phyloP scores from a whole-genome alignment of 2,113 vertebrate species.

The Poecilia latipinna region DNA sequence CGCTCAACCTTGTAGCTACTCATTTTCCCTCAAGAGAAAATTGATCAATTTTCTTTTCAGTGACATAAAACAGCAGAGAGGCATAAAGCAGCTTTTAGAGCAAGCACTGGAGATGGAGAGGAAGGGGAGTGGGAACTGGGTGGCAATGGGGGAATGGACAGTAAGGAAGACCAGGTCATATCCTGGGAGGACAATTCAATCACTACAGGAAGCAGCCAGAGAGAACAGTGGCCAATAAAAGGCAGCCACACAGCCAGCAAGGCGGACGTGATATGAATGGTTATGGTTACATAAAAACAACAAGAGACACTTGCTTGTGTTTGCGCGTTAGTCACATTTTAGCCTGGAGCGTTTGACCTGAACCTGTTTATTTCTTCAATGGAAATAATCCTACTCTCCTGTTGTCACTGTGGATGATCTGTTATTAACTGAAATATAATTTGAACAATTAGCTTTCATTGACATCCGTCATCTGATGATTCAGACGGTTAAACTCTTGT shows the following conservation, averaged over 20 bases:
- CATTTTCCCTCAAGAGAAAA: constrained; percentile 47
- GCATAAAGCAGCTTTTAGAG: constrained; percentile 42
- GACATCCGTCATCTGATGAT: neutral
- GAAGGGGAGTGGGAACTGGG: neutral
- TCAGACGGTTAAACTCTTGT: constrained; percentile 16
- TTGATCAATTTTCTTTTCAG: constrained; percentile 46
- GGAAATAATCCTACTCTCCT: neutral
- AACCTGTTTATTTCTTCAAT: constrained; percentile 8
- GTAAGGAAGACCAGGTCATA: constrained; percentile 47
- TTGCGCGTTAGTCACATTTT: constrained; percentile 19
- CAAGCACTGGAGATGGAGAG: constrained; percentile 16
- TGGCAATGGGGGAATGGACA: constrained; percentile 13
- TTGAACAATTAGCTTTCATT: neutral
- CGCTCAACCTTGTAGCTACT: constrained; percentile 13
- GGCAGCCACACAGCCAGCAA: constrained; percentile 24
- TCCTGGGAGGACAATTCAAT: constrained; percentile 72
- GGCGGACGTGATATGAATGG: constrained; percentile 49
- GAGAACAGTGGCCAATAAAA: constrained; percentile 53
- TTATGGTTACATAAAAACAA: constrained; percentile 30
- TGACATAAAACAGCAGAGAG: constrained; percentile 47
- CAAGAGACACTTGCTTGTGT: constrained; percentile 13
- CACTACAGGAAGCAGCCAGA: constrained; percentile 65
- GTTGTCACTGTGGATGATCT: constrained; percentile 6
- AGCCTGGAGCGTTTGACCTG: constrained; percentile 20
- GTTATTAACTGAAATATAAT: neutral